A percentile compares a stretch with the other conserved stretches of the same genome.
phyloP scores from a whole-genome alignment of 2,888 invertebrate species.

The Volucella bombylans region DNA sequence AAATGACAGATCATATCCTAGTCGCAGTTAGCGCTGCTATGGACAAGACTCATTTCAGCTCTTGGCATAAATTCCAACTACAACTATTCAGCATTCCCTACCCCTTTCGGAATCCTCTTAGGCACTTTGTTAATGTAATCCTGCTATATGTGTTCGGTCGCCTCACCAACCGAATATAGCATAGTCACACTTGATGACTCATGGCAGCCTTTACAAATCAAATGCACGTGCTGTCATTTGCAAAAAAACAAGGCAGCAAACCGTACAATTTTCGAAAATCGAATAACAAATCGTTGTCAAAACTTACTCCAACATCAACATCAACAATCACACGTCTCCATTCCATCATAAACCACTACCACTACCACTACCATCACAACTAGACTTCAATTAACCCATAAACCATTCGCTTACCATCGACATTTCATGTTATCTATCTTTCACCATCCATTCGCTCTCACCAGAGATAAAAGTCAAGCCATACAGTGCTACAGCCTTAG shows the following conservation, averaged over 20 bases:
- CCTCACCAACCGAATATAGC: background rate
- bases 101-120: conserved; percentile 41
- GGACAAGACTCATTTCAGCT: background rate
- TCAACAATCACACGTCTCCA: too few species aligned
- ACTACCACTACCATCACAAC: background rate
- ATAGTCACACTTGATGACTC: conserved; percentile 36
- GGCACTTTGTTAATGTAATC: conserved; percentile 24
- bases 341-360: background rate
- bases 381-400: conserved; percentile 61
- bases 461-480: conserved; percentile 54
- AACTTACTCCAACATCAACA: conserved; percentile 31
- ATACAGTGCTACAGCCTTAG: background rate
- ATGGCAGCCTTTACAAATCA: background rate
- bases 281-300: conserved; percentile 44
- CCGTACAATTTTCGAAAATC: conserved; percentile 24
- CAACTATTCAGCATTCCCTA: conserved; percentile 6
- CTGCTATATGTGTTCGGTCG: background rate
- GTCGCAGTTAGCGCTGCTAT: background rate
- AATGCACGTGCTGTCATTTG: conserved; percentile 58
- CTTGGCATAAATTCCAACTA: background rate
- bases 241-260: background rate
- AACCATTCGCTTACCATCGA: conserved; percentile 66
- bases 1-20: background rate
- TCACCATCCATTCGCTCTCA: conserved; percentile 55
- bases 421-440: conserved; percentile 67